Conservation (phyloP, 2,113 vertebrate species). For the Symphodus melops region DNA sequence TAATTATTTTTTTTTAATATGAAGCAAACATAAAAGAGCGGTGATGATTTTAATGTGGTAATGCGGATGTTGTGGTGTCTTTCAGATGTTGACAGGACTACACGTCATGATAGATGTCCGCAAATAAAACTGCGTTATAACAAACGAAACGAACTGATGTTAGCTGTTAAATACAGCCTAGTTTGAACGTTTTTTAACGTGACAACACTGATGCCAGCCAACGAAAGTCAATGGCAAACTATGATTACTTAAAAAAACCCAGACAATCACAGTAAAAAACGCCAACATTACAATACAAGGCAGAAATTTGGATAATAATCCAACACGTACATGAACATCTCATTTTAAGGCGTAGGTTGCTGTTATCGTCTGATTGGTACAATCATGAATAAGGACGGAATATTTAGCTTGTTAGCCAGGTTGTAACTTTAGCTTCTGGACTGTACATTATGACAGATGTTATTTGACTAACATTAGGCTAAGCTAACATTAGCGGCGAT, state of each 20-base stretch:
- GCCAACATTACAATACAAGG: conserved; percentile 34
- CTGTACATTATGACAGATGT: conserved; percentile 77
- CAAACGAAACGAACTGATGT: background rate
- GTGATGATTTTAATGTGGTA: conserved; percentile 1
- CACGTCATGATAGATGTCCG: conserved; percentile 13
- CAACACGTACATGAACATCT: background rate
- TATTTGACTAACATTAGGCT: conserved; percentile 64
- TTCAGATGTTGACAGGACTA: conserved; percentile 2
- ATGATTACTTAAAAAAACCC: conserved; percentile 22
- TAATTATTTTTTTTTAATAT: too few relatives aligned
- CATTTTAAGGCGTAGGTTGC: background rate
- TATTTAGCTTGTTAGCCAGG: conserved; percentile 14
- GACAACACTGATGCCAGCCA: conserved; percentile 49
- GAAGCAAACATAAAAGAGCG: conserved; percentile 9
- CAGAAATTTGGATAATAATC: conserved; percentile 17
- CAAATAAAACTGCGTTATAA: conserved; percentile 21
- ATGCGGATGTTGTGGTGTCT: conserved; percentile 44
- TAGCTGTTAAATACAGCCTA: conserved; percentile 2
- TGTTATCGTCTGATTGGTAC: conserved; percentile 27
- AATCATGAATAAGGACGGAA: conserved; percentile 25
- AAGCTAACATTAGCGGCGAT: conserved; percentile 68
- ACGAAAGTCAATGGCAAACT: conserved; percentile 25
- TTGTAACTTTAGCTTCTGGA: conserved; percentile 61
- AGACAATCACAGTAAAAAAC: conserved; percentile 5
- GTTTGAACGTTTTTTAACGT: conserved; percentile 19